Evolutionary conservation across 1,140 invertebrate species (phyloP), one percentile per base, ranked within the genome.

Genomic region (Eriosoma lanigerum): DNA sequence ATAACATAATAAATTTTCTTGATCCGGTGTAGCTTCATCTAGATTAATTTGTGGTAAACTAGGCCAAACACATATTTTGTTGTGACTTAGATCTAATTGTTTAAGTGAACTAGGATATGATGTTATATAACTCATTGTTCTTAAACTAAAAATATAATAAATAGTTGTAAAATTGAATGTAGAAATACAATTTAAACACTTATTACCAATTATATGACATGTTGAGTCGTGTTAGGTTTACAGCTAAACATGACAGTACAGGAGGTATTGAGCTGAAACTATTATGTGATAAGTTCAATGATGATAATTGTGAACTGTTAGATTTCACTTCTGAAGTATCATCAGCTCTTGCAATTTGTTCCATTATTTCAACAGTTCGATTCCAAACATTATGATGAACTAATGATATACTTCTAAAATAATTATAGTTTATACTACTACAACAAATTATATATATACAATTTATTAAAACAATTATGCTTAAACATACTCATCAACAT

Each of bases 51-150:
- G 92, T 0, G 92, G 93, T 78, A 94, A 85, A 85, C 92, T 94
- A 10, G 94, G 93, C 94, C 95, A 97, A 81, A 92, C 91, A 1
- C 90, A 90, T 72, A 98, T 95, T 84, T 93, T 91, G 87, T 99
- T 99, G 85, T 97, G 93, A 12, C 94, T 96, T 21, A 98, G 87
- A 87, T 98, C 97, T 2, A 99, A 85, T 85, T 97, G 96, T 82
- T 96, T 94, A 1, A 98, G 86, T 64, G 90, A 91, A 54, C 91
- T 90, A 3, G 97, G 97, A 86, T 96, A 96, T 60, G 93, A 93
- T 12, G 93, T 94, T 48, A 98, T 93, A 83, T 94, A 92, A 17
- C 95, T 95, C 92, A 96, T 94, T 32, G 82, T 85, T 50, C 85
- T 82, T 38, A 87, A 81, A 82, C 85, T 85, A 81, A 72, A 83